phyloP scores from a whole-genome alignment of 2,113 vertebrate species.

The Uropsilus gracilis region DNA sequence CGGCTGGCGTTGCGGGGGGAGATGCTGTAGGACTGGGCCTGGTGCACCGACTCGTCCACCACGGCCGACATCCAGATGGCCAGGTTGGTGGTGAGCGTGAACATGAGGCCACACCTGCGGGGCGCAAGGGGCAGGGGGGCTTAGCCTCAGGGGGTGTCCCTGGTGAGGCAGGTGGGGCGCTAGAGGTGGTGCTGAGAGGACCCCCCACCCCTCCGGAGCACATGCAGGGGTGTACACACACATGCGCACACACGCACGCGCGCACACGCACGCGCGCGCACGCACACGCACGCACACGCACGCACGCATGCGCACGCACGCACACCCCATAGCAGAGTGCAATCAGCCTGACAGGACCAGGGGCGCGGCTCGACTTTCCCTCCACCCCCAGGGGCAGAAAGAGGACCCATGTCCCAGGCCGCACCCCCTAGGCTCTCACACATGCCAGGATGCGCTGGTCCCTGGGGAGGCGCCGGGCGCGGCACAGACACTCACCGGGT shows the following conservation, averaged over 20 bases:
- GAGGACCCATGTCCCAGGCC: background rate
- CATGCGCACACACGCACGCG: no score
- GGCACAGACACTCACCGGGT: conserved; percentile 86
- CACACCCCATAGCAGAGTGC: background rate
- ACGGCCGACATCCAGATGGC: conserved; percentile 94
- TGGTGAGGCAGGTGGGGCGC: background rate
- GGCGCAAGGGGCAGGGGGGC: background rate
- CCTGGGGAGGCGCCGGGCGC: background rate
- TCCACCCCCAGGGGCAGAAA: background rate
- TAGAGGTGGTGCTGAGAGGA: background rate
- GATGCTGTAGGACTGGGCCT: conserved; percentile 80
- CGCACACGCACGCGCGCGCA: no score
- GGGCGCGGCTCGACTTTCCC: background rate
- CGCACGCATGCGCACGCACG: background rate
- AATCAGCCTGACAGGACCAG: background rate
- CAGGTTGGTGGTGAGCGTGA: conserved; percentile 93
- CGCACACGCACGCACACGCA: background rate
- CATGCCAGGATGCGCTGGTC: no score
- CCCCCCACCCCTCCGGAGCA: no score
- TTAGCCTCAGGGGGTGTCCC: background rate
- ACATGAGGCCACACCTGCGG: conserved; percentile 94
- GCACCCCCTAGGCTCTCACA: background rate
- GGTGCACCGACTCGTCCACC: conserved; percentile 95
- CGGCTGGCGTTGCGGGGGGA: conserved; percentile 38
- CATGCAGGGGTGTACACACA: no score